These are phyloP conservation scores for Drosophila atroscutellata DNA, from an alignment of 2,888 invertebrate genomes.

Conservation along the genomic window DNA sequence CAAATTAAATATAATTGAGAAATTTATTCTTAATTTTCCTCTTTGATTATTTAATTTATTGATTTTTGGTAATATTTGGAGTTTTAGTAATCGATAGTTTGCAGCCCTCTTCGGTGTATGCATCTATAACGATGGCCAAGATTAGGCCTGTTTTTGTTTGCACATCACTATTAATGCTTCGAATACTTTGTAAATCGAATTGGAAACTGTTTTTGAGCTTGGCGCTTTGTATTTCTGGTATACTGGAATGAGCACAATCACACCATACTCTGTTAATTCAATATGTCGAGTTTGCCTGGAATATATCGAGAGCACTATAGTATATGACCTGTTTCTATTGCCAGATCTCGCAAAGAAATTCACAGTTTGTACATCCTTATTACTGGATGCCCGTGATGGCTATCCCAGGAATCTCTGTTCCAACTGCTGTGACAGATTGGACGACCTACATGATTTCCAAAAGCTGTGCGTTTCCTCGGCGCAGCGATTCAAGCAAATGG, in stretches of 20 bases:
- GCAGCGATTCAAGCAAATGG: constrained; percentile 70
- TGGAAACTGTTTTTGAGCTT: constrained; percentile 33
- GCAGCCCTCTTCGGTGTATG: not conserved
- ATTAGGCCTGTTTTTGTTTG: constrained; percentile 1
- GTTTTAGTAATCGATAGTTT: constrained; percentile 14
- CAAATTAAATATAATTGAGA: too few species aligned
- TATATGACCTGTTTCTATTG: constrained; percentile 71
- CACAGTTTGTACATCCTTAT: constrained; percentile 73
- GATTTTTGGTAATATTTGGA: not conserved
- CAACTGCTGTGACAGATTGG: constrained; percentile 69
- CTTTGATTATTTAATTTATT: not conserved
- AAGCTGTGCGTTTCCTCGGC: constrained; percentile 71
- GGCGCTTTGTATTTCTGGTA: constrained; percentile 17
- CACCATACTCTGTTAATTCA: constrained; percentile 60
- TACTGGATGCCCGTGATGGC: constrained; percentile 77
- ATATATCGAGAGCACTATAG: constrained; percentile 53
- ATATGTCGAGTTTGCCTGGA: constrained; percentile 81
- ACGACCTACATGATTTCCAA: constrained; percentile 78
- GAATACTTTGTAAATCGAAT: constrained; percentile 40
- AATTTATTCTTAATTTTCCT: too few species aligned
- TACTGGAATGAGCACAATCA: constrained; percentile 55
- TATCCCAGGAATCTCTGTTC: constrained; percentile 77
- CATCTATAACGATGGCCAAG: constrained; percentile 2
- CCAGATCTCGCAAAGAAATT: constrained; percentile 77
- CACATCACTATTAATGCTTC: constrained; percentile 32